These are phyloP conservation scores for Tholera decimalis DNA, from an alignment of 2,888 invertebrate species.

Conservation along the genomic window DNA sequence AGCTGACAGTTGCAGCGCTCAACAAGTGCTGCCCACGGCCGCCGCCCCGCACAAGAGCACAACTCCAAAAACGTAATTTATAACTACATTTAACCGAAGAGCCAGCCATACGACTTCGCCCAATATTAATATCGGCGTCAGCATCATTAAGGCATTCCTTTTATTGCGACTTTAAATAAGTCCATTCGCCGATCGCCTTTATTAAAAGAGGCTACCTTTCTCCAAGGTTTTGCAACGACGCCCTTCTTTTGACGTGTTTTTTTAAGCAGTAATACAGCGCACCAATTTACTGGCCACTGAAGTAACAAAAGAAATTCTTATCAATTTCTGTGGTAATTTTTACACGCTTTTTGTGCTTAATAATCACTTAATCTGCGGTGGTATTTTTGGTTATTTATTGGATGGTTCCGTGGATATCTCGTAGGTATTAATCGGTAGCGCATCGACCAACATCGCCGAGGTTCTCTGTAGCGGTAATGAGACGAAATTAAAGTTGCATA, in stretches of 20 bases:
- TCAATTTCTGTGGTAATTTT: constrained; percentile 77
- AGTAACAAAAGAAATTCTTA: constrained; percentile 83
- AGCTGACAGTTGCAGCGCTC: constrained; percentile 61
- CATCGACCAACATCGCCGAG: constrained; percentile 73
- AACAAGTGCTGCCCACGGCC: constrained; percentile 60
- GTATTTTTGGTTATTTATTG: constrained; percentile 77
- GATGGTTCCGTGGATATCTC: constrained; percentile 65
- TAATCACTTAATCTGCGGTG: constrained; percentile 83
- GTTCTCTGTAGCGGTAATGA: constrained; percentile 73
- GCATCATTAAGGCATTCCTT: constrained; percentile 91
- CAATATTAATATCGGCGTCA: constrained; percentile 89
- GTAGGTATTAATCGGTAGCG: constrained; percentile 66
- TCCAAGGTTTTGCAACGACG: constrained; percentile 87
- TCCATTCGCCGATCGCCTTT: constrained; percentile 84
- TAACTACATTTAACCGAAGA: constrained; percentile 87
- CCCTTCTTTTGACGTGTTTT: constrained; percentile 84
- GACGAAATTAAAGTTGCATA: constrained; percentile 71
- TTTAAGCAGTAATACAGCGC: constrained; percentile 70
- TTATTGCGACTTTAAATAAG: constrained; percentile 90
- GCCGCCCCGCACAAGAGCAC: constrained; percentile 40
- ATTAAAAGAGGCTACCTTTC: constrained; percentile 88
- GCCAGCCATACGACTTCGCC: constrained; percentile 79
- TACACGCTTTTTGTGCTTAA: constrained; percentile 77
- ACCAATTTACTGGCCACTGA: constrained; percentile 74
- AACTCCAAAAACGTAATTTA: constrained; percentile 87